Base-by-base conservation (phyloP, 2,888 invertebrate species). In the Acrobasis repandana region DNA sequence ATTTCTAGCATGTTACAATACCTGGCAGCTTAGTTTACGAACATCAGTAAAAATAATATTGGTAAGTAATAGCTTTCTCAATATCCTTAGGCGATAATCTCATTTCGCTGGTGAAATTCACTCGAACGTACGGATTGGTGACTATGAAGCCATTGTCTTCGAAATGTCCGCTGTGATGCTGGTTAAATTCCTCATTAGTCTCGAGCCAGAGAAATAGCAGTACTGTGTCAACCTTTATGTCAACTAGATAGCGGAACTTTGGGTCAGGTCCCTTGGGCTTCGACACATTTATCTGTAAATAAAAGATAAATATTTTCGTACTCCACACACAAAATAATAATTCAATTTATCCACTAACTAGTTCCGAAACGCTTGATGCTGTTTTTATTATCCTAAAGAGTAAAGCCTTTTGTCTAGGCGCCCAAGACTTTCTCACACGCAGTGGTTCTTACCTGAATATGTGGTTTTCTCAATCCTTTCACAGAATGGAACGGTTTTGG, bases 71-170 rank as follows among this genome's bases (percentile, higher is more conserved):
- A 9, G 82, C 74, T 10, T 76, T 71, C 61, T 82, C 65, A 48
- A 92, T 68, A 9, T 76, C 70, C 14, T 68, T 62, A 4, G 77
- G 68, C 9, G 74, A 62, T 16, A 88, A 65, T 3, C 75, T 61
- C 14, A 66, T 68, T 20, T 69, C 66, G 14, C 75, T 80, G 5
- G 71, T 58, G 59, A 79, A 90, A 18, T 63, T 71, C 0, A 82
- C 68, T 47, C 65, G 66, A 0, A 75, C 65, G 11, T 71, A 65
- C 1, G 81, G 71, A 15, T 82, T 75, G 0, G 90, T 86, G 52
- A 94, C 74, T 10, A 94, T 88, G 36, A 97, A 95, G 0, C 97
- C 97, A 82, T 97, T 97, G 69, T 96, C 95, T 0, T 95, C 94
- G 80, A 97, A 97, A 62, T 84, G 87, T 1, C 97, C 97, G 11